These are phyloP conservation scores for Petaurus breviceps DNA, from an alignment of 2,113 vertebrate genomes.

Conservation along the genomic window DNA sequence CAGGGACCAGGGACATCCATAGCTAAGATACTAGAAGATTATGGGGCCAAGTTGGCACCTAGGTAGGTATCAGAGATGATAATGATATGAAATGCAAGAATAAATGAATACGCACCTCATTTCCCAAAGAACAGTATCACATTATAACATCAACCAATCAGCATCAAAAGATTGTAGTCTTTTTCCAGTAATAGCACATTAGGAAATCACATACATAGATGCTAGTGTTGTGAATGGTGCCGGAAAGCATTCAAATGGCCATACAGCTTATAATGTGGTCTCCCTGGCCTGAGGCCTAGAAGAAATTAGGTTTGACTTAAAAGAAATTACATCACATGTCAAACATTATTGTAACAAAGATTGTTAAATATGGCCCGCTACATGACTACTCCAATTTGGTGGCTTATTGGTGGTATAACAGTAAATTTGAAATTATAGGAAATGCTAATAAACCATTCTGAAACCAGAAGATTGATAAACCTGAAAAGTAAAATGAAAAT, in stretches of 20 bases:
- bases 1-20: background rate
- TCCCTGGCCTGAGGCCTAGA: background rate
- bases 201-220: background rate
- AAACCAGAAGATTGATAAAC: background rate
- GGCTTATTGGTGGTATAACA: background rate
- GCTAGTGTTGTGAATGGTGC: background rate
- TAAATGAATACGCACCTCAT: background rate
- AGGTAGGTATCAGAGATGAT: background rate
- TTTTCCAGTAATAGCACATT: background rate
- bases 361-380: conserved; percentile 29
- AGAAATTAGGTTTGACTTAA: conserved; percentile 5
- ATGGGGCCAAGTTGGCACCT: background rate
- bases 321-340: background rate
- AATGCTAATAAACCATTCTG: background rate
- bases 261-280: background rate
- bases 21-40: background rate
- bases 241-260: background rate
- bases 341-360: conserved; percentile 27
- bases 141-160: background rate
- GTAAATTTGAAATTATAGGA: background rate
- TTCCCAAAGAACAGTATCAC: background rate
- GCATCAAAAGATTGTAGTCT: background rate
- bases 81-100: background rate
- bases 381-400: background rate
- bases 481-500: background rate